Evolutionary conservation across 2,888 invertebrate species (phyloP).

Genomic region (Saturnia pavonia): DNA sequence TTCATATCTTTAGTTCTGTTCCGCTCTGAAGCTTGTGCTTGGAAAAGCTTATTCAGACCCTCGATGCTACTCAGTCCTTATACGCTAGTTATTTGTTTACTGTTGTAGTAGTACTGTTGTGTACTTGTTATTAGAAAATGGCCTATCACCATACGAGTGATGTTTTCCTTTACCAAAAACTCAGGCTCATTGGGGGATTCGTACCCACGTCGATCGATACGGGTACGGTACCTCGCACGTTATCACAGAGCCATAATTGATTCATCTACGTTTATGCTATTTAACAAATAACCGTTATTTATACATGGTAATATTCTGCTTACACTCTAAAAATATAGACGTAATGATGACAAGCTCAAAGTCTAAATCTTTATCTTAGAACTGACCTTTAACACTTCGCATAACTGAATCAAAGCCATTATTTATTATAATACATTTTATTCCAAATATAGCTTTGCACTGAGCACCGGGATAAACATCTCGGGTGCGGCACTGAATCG

Average conservation of each 20-base stretch:
- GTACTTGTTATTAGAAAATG: background rate
- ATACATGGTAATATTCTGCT: background rate
- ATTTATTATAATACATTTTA: conserved; percentile 4
- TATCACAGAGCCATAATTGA: no score
- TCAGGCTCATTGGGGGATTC: no score
- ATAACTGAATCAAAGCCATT: background rate
- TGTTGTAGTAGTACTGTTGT: no score
- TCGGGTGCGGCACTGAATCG: background rate
- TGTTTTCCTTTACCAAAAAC: background rate
- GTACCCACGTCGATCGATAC: no score
- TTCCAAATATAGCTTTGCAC: background rate
- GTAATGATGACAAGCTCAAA: conserved; percentile 11
- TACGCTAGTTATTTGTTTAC: no score
- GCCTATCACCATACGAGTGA: background rate
- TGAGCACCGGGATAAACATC: background rate
- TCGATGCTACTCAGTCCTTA: background rate
- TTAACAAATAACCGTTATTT: no score
- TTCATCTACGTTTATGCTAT: no score
- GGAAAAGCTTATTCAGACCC: no score
- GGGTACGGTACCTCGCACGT: no score
- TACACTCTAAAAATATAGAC: background rate
- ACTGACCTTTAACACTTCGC: background rate
- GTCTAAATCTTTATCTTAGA: background rate
- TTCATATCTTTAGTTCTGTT: background rate
- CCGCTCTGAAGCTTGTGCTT: background rate